phyloP scores from a whole-genome alignment of 2,113 vertebrate genomes.

The Notiomystis cincta region DNA sequence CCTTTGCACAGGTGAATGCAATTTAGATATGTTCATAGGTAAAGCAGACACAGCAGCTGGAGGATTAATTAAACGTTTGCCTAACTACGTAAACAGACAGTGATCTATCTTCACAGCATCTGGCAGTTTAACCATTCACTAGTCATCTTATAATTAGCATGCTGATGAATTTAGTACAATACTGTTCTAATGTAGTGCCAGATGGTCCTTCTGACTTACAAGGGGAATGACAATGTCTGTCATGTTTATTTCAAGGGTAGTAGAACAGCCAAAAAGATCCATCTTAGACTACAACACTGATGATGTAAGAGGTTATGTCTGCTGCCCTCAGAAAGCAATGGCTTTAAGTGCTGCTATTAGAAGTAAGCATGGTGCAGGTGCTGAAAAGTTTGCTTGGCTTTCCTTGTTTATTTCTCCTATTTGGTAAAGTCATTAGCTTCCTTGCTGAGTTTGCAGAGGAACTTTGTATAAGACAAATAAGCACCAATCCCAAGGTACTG shows the following conservation, averaged over 20 bases:
- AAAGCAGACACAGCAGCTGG: conserved; percentile 46
- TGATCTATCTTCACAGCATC: conserved; percentile 65
- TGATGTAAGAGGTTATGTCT: not conserved
- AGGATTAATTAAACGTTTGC: conserved; percentile 70
- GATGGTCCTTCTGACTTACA: conserved; percentile 66
- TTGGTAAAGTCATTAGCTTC: not conserved
- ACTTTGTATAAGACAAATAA: not conserved
- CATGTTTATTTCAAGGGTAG: conserved; percentile 40
- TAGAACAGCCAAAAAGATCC: not conserved
- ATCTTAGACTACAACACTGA: not conserved
- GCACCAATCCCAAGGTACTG: not conserved
- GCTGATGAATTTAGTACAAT: conserved; percentile 68
- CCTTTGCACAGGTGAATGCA: conserved; percentile 53
- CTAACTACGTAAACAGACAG: conserved; percentile 67
- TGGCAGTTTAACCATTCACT: conserved; percentile 58
- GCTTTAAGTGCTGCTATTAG: not conserved
- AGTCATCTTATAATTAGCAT: conserved; percentile 62
- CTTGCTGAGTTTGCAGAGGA: not conserved
- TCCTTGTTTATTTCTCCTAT: not conserved
- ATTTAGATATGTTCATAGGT: conserved; percentile 3
- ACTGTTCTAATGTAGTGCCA: conserved; percentile 56
- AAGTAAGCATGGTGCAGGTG: not conserved
- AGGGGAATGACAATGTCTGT: conserved; percentile 54
- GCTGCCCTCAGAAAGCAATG: not conserved
- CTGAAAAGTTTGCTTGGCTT: not conserved